These are phyloP conservation scores for Hybos culiciformis DNA, from an alignment of 2,888 invertebrate genomes.

Conservation along the genomic window DNA sequence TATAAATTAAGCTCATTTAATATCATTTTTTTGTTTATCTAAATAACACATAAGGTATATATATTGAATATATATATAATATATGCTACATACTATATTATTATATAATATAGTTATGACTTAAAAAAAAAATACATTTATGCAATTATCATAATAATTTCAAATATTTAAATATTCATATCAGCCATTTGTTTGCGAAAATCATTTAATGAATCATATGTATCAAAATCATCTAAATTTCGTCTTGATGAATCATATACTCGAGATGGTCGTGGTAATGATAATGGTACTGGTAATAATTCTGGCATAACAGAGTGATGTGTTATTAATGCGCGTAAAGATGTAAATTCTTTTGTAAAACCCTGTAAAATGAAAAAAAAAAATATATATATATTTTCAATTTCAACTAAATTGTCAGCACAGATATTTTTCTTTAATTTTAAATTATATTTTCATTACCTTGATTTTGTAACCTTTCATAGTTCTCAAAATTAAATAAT, in stretches of 20 bases:
- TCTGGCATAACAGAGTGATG: slow-evolving; percentile 98
- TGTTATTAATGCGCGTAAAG: slow-evolving; percentile 80
- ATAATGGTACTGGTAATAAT: slow-evolving; percentile 82
- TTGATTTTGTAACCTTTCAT: slow-evolving; percentile 86
- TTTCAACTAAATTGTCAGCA: too few relatives aligned
- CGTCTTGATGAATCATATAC: slow-evolving; percentile 21
- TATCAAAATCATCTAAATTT: slow-evolving; percentile 60
- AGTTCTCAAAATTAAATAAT: slow-evolving; percentile 84
- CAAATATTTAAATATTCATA: slow-evolving; percentile 47
- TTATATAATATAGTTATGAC: too few relatives aligned
- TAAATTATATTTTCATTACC: too few relatives aligned
- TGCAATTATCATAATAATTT: too few relatives aligned
- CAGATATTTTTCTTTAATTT: too few relatives aligned
- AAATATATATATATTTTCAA: slow-evolving; percentile 8
- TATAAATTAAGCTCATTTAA: too few relatives aligned
- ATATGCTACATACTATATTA: too few relatives aligned
- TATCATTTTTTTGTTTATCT: too few relatives aligned
- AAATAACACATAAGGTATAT: too few relatives aligned
- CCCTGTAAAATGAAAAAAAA: slow-evolving; percentile 48
- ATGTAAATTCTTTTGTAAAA: slow-evolving; percentile 91
- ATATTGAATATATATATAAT: too few relatives aligned
- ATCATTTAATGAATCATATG: slow-evolving; percentile 57
- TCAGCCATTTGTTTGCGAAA: slow-evolving; percentile 67
- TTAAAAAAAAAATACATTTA: too few relatives aligned
- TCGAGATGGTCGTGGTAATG: slow-evolving; percentile 47